Conservation (phyloP, 2,797 vertebrate genomes). For the Rhodeus uyekii region DNA sequence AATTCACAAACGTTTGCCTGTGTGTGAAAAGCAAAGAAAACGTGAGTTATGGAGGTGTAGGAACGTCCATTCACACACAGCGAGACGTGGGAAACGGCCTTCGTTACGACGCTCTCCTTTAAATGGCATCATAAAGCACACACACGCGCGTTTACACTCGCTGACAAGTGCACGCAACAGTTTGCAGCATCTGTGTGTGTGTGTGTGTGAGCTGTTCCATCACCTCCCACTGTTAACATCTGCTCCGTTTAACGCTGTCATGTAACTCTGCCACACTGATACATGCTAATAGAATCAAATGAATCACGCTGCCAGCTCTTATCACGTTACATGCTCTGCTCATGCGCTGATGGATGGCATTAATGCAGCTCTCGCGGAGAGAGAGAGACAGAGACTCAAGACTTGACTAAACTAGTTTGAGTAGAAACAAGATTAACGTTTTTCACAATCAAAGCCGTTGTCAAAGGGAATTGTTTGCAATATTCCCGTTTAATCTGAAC, state of each 20-base stretch:
- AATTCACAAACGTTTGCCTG: conserved; percentile 72
- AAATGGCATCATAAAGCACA: conserved; percentile 71
- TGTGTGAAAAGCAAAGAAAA: conserved; percentile 76
- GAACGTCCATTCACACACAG: conserved; percentile 71
- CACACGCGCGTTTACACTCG: conserved; percentile 48
- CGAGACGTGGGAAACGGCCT: conserved; percentile 64
- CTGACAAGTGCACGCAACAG: conserved; percentile 78
- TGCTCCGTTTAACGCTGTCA: conserved; percentile 73
- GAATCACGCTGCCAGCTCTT: conserved; percentile 62
- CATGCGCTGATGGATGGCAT: conserved; percentile 53
- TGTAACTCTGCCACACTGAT: conserved; percentile 57
- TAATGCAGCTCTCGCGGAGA: conserved; percentile 40
- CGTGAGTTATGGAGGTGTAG: conserved; percentile 71
- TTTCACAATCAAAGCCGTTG: too few relatives aligned
- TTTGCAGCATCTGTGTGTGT: conserved; percentile 82
- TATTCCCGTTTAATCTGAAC: neutral
- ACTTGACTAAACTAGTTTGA: neutral
- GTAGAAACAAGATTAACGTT: neutral
- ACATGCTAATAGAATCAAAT: conserved; percentile 67
- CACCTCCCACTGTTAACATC: conserved; percentile 89
- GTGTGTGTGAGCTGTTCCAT: conserved; percentile 75
- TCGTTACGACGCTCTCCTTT: conserved; percentile 70
- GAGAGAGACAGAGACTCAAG: conserved; percentile 2
- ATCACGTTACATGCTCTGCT: conserved; percentile 56
- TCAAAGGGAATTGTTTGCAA: neutral